Evolutionary conservation across 1,140 invertebrate genomes (phyloP), one percentile per base, ranked within the genome.

Genomic region (Rhysida immarginata): DNA sequence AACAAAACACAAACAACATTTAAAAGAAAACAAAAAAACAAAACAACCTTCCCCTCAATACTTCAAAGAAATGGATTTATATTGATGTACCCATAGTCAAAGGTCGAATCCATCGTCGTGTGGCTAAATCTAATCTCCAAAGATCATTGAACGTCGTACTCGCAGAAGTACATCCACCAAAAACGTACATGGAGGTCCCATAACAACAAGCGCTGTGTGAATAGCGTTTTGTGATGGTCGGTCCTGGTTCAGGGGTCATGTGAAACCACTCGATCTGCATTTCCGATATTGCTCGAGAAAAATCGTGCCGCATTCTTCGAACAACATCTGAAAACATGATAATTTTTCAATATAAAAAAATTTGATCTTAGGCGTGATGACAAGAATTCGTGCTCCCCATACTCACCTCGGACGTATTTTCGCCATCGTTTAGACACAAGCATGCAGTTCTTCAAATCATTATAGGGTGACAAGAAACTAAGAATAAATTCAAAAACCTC

Each of bases 111-210:
- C 92, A 96, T 61, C 81, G 76, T 65, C 88, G 75, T 45, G 78
- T 82, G 5, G 84, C 82, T 44, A 96, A 76, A 75, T 97, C 87
- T 68, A 96, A 81, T 60, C 79, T 78, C 94, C 94, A 97, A 8
- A 98, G 75, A 74, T 98, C 94, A 77, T 98, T 97, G 64, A 96
- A 97, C 11, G 93, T 91, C 20, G 94, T 96, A 63, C 83, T 84
- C 35, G 87, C 84, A 26, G 85, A 84, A n/a, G 91, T 94, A 62
- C 89, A 95, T 1, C 94, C 94, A 48, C 93, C 93, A 79, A 96
- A 96, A 26, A 96, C 80, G 69, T 89, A 96, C 87, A 96, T 87
- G 1, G 78, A 83, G 70, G 86, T 85, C 49, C 68, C 78, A 68
- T 82, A 78, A 55, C 84, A 81, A 65, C 84, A 91, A 44, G 90